Percentiles rank a stretch among this genome's conserved stretches.
These are phyloP conservation scores for Philaenus spumarius DNA, from an alignment of 1,140 invertebrate genomes.

Conservation along the genomic window DNA sequence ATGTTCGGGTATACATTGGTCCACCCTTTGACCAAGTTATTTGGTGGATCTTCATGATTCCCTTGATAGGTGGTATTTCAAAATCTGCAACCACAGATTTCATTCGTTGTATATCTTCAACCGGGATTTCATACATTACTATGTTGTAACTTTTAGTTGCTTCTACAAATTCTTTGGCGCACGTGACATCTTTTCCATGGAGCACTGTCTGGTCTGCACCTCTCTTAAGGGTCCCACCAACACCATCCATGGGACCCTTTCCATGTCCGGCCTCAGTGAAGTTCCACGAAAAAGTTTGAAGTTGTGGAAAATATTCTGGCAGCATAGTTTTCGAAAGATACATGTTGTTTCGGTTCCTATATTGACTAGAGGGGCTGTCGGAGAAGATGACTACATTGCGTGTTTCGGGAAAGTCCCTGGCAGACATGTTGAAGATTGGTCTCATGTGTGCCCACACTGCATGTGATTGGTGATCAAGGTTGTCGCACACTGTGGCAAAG, in stretches of 20 bases:
- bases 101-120: not conserved
- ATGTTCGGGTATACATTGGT: not conserved
- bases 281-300: too few relatives aligned
- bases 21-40: not conserved
- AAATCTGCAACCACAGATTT: not conserved
- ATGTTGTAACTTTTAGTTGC: not conserved
- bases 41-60: too few relatives aligned
- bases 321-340: too few relatives aligned
- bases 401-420: not conserved
- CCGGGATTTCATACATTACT: not conserved
- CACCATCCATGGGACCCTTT: too few relatives aligned
- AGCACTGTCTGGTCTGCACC: too few relatives aligned
- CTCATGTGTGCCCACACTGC: conserved; percentile 15
- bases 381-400: not conserved
- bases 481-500: not conserved
- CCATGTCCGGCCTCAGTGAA: too few relatives aligned
- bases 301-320: too few relatives aligned
- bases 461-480: conserved; percentile 8
- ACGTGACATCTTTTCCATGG: conserved; percentile 28
- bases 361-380: not conserved
- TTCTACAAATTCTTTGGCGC: not conserved
- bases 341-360: too few relatives aligned
- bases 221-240: too few relatives aligned
- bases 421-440: too few relatives aligned
- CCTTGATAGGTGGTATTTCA: too few relatives aligned